Base-by-base conservation (phyloP, 2,113 vertebrate species). In the Gymnogyps californianus region DNA sequence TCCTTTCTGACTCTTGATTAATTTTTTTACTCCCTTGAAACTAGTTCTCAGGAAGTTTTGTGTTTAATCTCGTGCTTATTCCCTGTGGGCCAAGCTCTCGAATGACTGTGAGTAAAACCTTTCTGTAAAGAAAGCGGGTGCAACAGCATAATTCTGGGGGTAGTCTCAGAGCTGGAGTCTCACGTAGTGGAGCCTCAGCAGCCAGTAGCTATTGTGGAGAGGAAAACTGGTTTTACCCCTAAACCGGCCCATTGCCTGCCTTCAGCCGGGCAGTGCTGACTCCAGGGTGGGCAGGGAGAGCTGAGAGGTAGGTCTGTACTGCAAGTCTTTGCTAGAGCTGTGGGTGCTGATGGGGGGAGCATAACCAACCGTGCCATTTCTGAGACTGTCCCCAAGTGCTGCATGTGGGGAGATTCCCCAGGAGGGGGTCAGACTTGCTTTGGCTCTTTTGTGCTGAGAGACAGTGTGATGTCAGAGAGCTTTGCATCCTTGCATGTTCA, bases 321-420 rank as follows among this genome's bases (percentile, higher is more conserved):
- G 28, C 51, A 44, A 22, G 17, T 2, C 46, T 75, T 85, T 62
- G 42, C 74, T 52, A 32, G 36, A 75, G 47, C 38, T 16, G 6
- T 71, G 49, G 22, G 24, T 82, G 38, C 26, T 79, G 40, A 9
- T 20, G 10, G 13, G 9, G 49, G 29, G 3, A 76, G 11, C 44
- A 38, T 26, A 78, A 54, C 7, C 16, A 76, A 9, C 10, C 1
- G 1, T 1, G 2, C 36, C 0, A 14, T 87, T 80, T 83, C 58
- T 64, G 49, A 86, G 52, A 5, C 8, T 40, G 3, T 72, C 32
- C 22, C 29, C 46, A 79, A n/a, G 29, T 57, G n/a, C 17, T 64
- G 29, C 2, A 1, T 38, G 8, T 44, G 40, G 28, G n/a, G 10
- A 36, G 2, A 44, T 81, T 62, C 21, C n/a, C 38, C 47, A 36